Conservation (phyloP, 2,113 vertebrate species). For the Gobiocypris rarus region DNA sequence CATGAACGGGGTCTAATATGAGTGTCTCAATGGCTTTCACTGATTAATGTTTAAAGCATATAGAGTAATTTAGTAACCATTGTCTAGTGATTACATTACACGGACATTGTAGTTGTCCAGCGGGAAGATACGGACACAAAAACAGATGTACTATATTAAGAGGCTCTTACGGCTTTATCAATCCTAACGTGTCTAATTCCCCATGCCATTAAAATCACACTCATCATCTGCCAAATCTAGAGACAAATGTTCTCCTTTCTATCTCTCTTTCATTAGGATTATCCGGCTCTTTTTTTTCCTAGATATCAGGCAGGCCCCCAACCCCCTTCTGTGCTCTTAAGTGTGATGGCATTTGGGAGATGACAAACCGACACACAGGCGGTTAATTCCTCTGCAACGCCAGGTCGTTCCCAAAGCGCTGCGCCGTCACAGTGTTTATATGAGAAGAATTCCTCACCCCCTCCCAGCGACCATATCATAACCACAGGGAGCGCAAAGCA, state of each 20-base stretch:
- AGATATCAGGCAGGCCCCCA: slow-evolving; percentile 34
- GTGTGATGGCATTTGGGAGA: slow-evolving; percentile 54
- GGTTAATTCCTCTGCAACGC: slow-evolving; percentile 43
- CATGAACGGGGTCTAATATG: neutral
- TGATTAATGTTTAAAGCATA: slow-evolving; percentile 21
- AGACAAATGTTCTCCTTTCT: slow-evolving; percentile 27
- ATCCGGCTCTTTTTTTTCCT: slow-evolving; percentile 29
- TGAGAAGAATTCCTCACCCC: neutral
- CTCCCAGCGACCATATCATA: slow-evolving; percentile 18
- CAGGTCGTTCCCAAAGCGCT: slow-evolving; percentile 22
- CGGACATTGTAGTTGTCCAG: neutral
- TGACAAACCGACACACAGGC: slow-evolving; percentile 31
- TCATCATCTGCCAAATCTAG: slow-evolving; percentile 38
- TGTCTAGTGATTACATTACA: slow-evolving; percentile 17
- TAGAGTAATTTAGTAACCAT: slow-evolving; percentile 3
- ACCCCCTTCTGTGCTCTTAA: slow-evolving; percentile 31
- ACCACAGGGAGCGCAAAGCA: slow-evolving; percentile 26
- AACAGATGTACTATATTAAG: slow-evolving; percentile 28
- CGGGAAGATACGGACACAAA: neutral
- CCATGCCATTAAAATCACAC: slow-evolving; percentile 40
- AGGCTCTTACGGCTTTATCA: slow-evolving; percentile 23
- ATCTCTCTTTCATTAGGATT: slow-evolving; percentile 31
- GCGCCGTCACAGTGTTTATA: slow-evolving; percentile 17
- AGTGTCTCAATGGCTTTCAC: neutral
- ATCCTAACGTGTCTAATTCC: slow-evolving; percentile 15